phyloP scores from a whole-genome alignment of 2,888 invertebrate genomes.

The Malthinus seriepunctatus region DNA sequence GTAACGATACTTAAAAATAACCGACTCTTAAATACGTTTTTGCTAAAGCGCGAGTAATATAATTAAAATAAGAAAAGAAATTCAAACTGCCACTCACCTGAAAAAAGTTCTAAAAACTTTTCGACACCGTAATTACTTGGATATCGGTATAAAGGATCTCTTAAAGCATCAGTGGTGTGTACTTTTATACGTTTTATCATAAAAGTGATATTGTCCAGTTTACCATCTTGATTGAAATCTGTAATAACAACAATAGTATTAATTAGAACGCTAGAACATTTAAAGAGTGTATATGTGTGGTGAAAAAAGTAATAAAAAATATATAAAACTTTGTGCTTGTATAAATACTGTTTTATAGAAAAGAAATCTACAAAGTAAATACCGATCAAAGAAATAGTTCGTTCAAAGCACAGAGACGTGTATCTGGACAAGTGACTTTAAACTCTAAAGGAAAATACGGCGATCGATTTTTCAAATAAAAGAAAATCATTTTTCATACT shows the following conservation, averaged over 20 bases:
- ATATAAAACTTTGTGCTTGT: neutral
- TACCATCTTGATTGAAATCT: constrained; percentile 94
- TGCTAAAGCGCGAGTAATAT: too few species aligned
- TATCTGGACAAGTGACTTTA: too few species aligned
- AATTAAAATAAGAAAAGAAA: too few species aligned
- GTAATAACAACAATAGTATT: constrained; percentile 32
- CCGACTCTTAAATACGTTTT: too few species aligned
- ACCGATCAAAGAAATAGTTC: neutral
- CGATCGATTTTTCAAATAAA: too few species aligned
- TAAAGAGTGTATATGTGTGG: neutral
- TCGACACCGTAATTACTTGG: constrained; percentile 97
- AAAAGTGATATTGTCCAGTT: constrained; percentile 90
- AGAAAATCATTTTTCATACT: too few species aligned
- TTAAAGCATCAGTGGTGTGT: constrained; percentile 82
- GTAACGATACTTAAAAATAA: too few species aligned
- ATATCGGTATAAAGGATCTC: constrained; percentile 86
- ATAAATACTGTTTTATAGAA: neutral
- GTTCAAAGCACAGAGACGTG: neutral
- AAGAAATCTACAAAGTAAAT: neutral
- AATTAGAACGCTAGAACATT: neutral
- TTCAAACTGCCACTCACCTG: constrained; percentile 63
- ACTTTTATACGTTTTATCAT: constrained; percentile 96
- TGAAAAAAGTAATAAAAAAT: neutral
- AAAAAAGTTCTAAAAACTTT: constrained; percentile 97
- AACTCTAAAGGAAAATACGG: too few species aligned